Evolutionary conservation across 2,888 invertebrate species (phyloP).

Genomic region (Ophonus ardosiacus): DNA sequence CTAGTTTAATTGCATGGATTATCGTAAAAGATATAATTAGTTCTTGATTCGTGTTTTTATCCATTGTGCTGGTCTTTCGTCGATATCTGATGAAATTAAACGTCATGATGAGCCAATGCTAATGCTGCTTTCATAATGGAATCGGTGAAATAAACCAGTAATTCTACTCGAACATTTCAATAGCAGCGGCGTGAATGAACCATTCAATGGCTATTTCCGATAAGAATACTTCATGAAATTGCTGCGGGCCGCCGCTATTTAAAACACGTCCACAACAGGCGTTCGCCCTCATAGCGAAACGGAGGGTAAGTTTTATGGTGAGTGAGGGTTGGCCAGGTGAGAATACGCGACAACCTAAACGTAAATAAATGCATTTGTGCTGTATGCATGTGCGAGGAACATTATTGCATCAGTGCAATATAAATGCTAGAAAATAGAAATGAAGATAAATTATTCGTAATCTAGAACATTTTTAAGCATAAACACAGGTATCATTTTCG

Average conservation of each 20-base stretch:
- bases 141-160: constrained; percentile 33
- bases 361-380: neutral
- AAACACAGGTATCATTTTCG: too few species aligned
- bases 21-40: neutral
- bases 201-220: constrained; percentile 38
- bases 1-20: neutral
- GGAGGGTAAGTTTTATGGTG: neutral
- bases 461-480: too few species aligned
- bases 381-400: too few species aligned
- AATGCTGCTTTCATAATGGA: constrained; percentile 38
- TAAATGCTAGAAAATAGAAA: too few species aligned
- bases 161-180: constrained; percentile 41
- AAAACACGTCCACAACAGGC: constrained; percentile 40
- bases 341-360: neutral
- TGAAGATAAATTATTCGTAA: too few species aligned
- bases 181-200: constrained; percentile 30
- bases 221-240: constrained; percentile 40
- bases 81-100: constrained; percentile 26
- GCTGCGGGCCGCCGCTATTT: constrained; percentile 36
- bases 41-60: neutral
- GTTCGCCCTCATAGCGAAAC: neutral
- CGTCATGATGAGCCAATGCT: constrained; percentile 29
- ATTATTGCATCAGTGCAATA: too few species aligned
- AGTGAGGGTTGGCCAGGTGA: neutral
- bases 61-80: neutral